phyloP scores from a whole-genome alignment of 1,140 invertebrate species.

The Andricus grossulariae region DNA sequence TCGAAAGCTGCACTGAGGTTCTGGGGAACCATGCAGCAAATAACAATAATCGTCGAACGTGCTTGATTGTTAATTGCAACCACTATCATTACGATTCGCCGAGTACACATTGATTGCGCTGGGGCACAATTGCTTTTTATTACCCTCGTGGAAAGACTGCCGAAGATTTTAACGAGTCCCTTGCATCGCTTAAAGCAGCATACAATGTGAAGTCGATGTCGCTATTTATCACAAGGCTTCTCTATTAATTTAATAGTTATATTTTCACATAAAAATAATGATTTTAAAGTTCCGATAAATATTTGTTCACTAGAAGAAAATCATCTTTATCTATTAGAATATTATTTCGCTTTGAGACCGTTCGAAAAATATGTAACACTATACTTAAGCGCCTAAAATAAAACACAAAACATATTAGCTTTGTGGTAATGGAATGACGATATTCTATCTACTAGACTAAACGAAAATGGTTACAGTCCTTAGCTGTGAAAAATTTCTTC shows the following conservation, averaged over 20 bases:
- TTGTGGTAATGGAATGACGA: no score
- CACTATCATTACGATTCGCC: constrained; percentile 10
- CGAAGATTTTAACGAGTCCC: constrained; percentile 14
- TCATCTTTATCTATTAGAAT: not conserved
- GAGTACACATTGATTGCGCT: not conserved
- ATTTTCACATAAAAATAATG: no score
- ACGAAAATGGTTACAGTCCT: no score
- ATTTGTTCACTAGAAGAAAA: not conserved
- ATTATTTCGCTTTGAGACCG: no score
- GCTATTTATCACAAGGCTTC: not conserved
- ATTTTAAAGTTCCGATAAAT: no score
- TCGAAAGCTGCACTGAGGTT: constrained; percentile 15
- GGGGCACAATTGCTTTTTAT: constrained; percentile 24
- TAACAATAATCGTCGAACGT: constrained; percentile 27
- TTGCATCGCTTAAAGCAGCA: not conserved
- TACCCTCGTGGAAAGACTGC: not conserved
- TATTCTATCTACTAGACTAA: no score
- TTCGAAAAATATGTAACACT: no score
- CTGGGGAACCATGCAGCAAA: constrained; percentile 12
- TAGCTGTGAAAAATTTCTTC: no score
- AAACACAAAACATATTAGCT: no score
- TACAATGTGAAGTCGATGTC: not conserved
- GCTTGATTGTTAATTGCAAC: constrained; percentile 27
- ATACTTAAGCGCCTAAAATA: no score
- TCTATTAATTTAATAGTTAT: no score